These are phyloP conservation scores for Anniella stebbinsi DNA, from an alignment of 2,797 vertebrate genomes.

Conservation along the genomic window DNA sequence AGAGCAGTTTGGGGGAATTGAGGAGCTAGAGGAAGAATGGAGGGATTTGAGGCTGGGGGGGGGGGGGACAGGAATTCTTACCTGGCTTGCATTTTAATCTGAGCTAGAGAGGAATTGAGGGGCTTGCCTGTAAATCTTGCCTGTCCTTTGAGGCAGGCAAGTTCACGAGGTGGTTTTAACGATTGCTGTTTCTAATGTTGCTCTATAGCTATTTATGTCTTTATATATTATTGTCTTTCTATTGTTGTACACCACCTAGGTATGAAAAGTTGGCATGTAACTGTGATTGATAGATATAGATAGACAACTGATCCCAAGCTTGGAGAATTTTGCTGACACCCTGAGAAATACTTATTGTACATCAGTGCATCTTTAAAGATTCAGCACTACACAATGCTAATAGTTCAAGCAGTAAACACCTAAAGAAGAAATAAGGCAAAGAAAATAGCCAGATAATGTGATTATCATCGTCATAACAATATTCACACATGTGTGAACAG, in stretches of 20 bases:
- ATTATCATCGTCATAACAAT: not conserved
- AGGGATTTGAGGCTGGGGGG: not conserved
- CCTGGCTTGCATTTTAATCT: not conserved
- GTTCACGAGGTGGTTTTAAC: no score
- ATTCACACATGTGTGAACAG: not conserved
- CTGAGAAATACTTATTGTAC: not conserved
- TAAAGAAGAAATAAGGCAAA: not conserved
- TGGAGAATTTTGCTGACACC: not conserved
- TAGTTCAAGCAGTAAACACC: no score
- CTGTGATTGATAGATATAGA: no score
- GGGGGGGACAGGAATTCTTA: not conserved
- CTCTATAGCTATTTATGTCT: no score
- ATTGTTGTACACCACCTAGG: no score
- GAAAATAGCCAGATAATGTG: not conserved
- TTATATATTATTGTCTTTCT: no score
- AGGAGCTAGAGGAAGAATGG: not conserved
- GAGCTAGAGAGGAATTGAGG: not conserved
- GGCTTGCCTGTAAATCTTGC: not conserved
- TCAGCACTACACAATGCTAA: no score
- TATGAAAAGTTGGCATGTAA: no score
- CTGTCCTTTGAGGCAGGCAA: not conserved
- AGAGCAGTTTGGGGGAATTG: no score
- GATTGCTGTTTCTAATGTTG: no score
- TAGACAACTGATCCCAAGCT: not conserved
- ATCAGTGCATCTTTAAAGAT: no score